Conservation (phyloP, 2,797 vertebrate genomes). For the Cygnus olor region DNA sequence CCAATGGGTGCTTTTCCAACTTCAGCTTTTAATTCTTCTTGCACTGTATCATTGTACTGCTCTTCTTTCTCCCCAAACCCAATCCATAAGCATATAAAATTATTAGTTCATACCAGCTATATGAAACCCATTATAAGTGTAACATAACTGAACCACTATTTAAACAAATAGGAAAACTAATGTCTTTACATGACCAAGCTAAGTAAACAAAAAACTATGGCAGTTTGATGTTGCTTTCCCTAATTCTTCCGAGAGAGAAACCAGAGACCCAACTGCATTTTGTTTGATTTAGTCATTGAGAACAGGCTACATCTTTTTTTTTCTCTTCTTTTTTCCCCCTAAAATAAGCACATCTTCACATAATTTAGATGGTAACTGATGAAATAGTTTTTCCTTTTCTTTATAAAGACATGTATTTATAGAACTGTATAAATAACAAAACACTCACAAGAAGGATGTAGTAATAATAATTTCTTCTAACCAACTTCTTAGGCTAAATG, state of each 20-base stretch:
- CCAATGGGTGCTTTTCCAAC: not conserved
- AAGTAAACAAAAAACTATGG: not conserved
- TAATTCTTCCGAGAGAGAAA: not conserved
- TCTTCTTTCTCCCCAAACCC: not conserved
- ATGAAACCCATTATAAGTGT: not conserved
- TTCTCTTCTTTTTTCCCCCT: not conserved
- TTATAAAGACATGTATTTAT: not conserved
- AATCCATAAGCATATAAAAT: not conserved
- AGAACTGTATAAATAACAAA: not conserved
- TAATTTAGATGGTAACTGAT: not conserved
- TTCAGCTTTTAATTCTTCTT: not conserved
- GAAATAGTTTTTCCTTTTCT: not conserved
- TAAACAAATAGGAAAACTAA: not conserved
- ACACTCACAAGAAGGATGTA: not conserved
- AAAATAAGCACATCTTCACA: not conserved
- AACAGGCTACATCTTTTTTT: not conserved
- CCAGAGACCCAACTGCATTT: not conserved
- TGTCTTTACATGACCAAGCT: not conserved
- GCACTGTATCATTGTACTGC: not conserved
- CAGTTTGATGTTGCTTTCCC: not conserved
- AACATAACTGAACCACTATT: not conserved
- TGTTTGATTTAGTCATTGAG: not conserved
- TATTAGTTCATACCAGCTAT: not conserved
- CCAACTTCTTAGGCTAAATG: not conserved
- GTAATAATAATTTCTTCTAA: not conserved